Conservation (phyloP, 2,888 invertebrate genomes). For the Caenorhabditis sp. region DNA sequence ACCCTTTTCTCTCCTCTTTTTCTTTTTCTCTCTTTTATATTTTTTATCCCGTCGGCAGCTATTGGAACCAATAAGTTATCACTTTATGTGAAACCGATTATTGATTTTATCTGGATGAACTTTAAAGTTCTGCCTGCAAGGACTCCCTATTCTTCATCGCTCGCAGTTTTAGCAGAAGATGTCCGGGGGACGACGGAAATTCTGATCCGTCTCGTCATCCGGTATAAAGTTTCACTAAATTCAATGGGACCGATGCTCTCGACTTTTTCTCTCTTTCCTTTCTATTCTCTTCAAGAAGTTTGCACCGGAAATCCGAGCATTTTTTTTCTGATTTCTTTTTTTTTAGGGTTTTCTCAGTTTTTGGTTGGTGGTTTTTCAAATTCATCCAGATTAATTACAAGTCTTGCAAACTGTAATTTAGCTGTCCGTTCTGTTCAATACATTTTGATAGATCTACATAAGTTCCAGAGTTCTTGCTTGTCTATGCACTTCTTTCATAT, state of each 20-base stretch:
- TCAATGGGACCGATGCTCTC: constrained; percentile 57
- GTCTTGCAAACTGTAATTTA: too few species aligned
- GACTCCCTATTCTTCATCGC: background rate
- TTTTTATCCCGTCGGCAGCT: background rate
- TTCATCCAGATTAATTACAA: too few species aligned
- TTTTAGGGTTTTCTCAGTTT: constrained; percentile 24
- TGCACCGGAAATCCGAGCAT: constrained; percentile 61
- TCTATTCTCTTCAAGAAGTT: constrained; percentile 51
- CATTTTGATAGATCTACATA: too few species aligned
- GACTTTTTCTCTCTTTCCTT: constrained; percentile 41
- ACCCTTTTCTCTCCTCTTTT: background rate
- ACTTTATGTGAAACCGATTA: background rate
- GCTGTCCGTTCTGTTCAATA: too few species aligned
- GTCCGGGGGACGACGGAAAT: constrained; percentile 19
- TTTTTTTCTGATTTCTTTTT: constrained; percentile 32
- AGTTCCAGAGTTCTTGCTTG: too few species aligned
- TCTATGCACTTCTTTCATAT: too few species aligned
- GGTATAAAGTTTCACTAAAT: constrained; percentile 65
- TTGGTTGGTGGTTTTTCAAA: background rate
- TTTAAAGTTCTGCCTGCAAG: background rate
- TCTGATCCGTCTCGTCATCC: constrained; percentile 58
- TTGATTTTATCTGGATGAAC: background rate
- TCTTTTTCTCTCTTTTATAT: background rate
- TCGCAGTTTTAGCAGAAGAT: constrained; percentile 14
- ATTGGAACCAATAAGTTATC: constrained; percentile 1